Evolutionary conservation across 2,113 vertebrate species (phyloP).

Genomic region (Desmodus rotundus): DNA sequence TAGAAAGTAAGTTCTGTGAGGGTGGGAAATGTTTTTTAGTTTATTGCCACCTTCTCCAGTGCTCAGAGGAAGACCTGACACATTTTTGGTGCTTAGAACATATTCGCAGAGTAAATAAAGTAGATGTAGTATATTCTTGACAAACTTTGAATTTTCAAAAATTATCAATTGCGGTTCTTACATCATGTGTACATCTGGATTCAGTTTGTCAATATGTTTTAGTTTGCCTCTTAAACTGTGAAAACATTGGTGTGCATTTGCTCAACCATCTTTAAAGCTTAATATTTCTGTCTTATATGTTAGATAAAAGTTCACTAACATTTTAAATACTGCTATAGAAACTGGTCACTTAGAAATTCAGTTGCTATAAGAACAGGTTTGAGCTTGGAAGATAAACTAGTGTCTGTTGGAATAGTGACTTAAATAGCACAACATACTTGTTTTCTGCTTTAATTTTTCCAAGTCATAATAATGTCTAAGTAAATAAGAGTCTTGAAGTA

Average conservation of each 20-base stretch:
- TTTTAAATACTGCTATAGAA: neutral
- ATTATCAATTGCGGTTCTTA: neutral
- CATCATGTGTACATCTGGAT: neutral
- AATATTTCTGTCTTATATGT: neutral
- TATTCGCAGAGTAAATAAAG: neutral
- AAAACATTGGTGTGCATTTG: neutral
- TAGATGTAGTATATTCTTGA: neutral
- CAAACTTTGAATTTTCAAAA: neutral
- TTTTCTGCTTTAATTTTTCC: constrained; percentile 34
- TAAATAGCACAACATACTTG: neutral
- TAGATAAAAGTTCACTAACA: neutral
- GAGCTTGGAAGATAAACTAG: neutral
- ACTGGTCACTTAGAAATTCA: neutral
- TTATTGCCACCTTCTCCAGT: neutral
- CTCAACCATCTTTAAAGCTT: neutral
- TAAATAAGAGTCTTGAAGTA: neutral
- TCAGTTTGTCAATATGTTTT: neutral
- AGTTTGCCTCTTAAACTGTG: neutral
- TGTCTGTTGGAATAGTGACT: neutral
- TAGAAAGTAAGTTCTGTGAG: neutral
- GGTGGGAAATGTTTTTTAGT: neutral
- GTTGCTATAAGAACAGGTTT: neutral
- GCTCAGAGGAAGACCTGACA: neutral
- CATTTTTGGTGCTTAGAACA: neutral
- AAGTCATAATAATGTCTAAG: neutral